Percentiles rank a stretch among this genome's conserved stretches.
phyloP scores from a whole-genome alignment of 2,113 vertebrate genomes.

The Spea bombifrons region DNA sequence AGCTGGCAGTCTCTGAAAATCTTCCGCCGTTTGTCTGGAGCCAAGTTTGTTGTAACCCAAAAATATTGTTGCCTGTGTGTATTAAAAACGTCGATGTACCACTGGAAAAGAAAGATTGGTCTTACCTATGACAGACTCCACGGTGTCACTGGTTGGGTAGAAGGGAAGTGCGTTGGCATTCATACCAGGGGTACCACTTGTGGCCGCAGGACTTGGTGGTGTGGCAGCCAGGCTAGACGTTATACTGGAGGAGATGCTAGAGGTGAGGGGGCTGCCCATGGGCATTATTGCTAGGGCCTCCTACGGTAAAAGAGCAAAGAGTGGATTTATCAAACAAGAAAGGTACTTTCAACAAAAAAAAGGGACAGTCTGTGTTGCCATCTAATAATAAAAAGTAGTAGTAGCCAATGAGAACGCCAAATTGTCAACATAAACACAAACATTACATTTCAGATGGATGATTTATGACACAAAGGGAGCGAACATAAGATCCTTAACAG shows the following conservation, averaged over 20 bases:
- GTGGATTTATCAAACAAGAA: background rate
- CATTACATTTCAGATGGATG: background rate
- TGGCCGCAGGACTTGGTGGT: slow-evolving; percentile 86
- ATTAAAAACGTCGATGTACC: too few relatives aligned
- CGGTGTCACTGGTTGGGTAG: slow-evolving; percentile 96
- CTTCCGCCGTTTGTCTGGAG: too few relatives aligned
- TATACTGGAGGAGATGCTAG: slow-evolving; percentile 92
- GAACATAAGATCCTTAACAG: background rate
- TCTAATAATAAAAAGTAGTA: background rate
- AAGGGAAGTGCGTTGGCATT: slow-evolving; percentile 97
- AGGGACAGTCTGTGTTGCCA: too few relatives aligned
- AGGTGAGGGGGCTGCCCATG: slow-evolving; percentile 85
- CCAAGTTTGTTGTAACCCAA: too few relatives aligned
- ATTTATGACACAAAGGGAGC: background rate
- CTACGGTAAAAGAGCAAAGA: slow-evolving; percentile 57
- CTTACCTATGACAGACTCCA: slow-evolving; percentile 96
- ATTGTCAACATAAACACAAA: background rate
- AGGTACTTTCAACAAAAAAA: too few relatives aligned
- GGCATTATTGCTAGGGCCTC: slow-evolving; percentile 90
- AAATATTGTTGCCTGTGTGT: too few relatives aligned
- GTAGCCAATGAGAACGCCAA: background rate
- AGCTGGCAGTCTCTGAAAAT: too few relatives aligned
- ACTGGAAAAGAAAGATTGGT: background rate
- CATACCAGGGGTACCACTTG: slow-evolving; percentile 88
- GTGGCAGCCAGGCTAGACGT: slow-evolving; percentile 95